A percentile compares a stretch with the other conserved stretches of the same genome.
Evolutionary conservation across 2,797 vertebrate genomes (phyloP).

Genomic region (Neopelma chrysocephalum): DNA sequence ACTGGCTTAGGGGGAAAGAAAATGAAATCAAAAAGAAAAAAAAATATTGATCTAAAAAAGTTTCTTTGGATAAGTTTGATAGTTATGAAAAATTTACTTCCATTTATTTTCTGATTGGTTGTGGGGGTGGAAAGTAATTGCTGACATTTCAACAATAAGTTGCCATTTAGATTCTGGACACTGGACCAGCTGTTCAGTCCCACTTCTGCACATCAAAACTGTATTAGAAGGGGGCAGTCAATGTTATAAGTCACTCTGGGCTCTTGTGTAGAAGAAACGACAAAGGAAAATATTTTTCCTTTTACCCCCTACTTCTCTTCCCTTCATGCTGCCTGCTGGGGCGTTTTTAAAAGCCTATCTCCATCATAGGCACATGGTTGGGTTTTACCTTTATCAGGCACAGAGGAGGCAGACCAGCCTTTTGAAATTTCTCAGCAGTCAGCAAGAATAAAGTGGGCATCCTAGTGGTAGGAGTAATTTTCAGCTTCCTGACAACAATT

Average conservation of each 20-base stretch:
- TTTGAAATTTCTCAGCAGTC: conserved; percentile 72
- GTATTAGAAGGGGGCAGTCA: conserved; percentile 29
- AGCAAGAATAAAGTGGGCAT: conserved; percentile 63
- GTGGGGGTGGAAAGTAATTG: neutral
- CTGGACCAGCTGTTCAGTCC: neutral
- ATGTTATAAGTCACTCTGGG: neutral
- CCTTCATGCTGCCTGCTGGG: conserved; percentile 41
- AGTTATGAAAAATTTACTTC: neutral
- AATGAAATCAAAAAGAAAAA: neutral
- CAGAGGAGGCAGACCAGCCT: conserved; percentile 43
- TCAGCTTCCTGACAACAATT: conserved; percentile 68
- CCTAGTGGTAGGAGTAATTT: conserved; percentile 68
- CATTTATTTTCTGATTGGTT: neutral
- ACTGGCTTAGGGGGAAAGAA: neutral
- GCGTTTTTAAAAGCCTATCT: conserved; percentile 46
- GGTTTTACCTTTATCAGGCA: conserved; percentile 54
- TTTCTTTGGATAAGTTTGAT: neutral
- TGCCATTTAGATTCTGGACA: conserved; percentile 7
- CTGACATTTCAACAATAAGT: neutral
- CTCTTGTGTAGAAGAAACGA: neutral
- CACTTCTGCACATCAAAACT: neutral
- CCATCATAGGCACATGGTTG: conserved; percentile 26
- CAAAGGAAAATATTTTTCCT: conserved; percentile 42
- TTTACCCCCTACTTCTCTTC: conserved; percentile 19
- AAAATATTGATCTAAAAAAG: neutral